These are phyloP conservation scores for Rhopalosiphum nymphaeae DNA, from an alignment of 2,888 invertebrate genomes.

Conservation along the genomic window DNA sequence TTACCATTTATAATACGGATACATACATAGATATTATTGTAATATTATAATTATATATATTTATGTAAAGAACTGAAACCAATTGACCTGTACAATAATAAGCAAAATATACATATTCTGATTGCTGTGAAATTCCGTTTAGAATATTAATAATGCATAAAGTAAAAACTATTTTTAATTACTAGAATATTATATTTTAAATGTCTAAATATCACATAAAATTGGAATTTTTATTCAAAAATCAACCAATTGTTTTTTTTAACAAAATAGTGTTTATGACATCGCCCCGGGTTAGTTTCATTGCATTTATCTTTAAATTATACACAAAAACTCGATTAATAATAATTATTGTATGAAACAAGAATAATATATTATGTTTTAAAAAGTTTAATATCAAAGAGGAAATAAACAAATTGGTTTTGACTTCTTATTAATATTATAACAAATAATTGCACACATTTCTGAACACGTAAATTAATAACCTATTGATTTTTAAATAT, in stretches of 20 bases:
- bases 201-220: background rate
- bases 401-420: background rate
- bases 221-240: background rate
- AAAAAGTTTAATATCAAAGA: background rate
- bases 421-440: background rate
- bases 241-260: background rate
- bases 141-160: background rate
- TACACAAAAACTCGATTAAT: background rate
- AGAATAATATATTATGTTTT: background rate
- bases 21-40: background rate
- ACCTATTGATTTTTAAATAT: background rate
- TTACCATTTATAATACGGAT: too few relatives aligned
- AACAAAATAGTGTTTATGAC: constrained; percentile 1
- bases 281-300: background rate
- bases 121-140: background rate
- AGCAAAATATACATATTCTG: background rate
- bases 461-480: background rate
- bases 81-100: background rate
- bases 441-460: background rate
- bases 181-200: background rate
- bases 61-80: background rate
- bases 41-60: background rate
- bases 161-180: background rate
- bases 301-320: background rate
- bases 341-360: background rate